A percentile compares a stretch with the other conserved stretches of the same genome.
Evolutionary conservation across 2,113 vertebrate species (phyloP).

Genomic region (Vidua macroura): DNA sequence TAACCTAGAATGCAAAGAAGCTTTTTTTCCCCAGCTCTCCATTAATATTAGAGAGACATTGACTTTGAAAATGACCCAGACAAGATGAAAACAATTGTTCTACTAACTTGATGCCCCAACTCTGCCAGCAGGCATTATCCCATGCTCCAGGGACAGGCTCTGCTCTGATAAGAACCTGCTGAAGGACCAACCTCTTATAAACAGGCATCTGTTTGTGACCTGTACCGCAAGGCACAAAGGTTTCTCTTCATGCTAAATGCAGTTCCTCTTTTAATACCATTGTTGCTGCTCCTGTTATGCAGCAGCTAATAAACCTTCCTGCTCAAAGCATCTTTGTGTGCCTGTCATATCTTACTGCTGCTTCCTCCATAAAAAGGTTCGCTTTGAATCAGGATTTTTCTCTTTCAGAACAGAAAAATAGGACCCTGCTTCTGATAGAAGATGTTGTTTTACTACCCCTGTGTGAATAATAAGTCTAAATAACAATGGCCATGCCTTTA

Average conservation of each 20-base stretch:
- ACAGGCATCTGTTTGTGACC: neutral
- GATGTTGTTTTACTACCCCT: conserved; percentile 17
- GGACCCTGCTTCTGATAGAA: neutral
- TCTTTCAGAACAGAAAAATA: conserved; percentile 31
- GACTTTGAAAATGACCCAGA: neutral
- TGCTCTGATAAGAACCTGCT: neutral
- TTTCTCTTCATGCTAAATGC: conserved; percentile 17
- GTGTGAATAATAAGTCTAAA: conserved; percentile 29
- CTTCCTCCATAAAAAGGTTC: neutral
- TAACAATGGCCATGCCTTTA: neutral
- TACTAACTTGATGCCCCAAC: neutral
- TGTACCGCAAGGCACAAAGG: neutral
- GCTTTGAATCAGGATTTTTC: conserved; percentile 18
- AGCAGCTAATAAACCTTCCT: conserved; percentile 34
- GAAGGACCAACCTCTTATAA: neutral
- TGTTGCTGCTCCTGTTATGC: conserved; percentile 30
- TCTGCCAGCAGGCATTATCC: neutral
- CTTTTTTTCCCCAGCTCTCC: neutral
- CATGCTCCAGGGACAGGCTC: neutral
- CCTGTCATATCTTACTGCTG: conserved; percentile 18
- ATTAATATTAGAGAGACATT: neutral
- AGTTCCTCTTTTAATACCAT: conserved; percentile 6
- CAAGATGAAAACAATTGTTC: neutral
- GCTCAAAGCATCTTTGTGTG: conserved; percentile 47
- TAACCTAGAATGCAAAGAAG: conserved; percentile 12